Evolutionary conservation across 2,888 invertebrate genomes (phyloP).

Genomic region (Protodeltote pygarga): DNA sequence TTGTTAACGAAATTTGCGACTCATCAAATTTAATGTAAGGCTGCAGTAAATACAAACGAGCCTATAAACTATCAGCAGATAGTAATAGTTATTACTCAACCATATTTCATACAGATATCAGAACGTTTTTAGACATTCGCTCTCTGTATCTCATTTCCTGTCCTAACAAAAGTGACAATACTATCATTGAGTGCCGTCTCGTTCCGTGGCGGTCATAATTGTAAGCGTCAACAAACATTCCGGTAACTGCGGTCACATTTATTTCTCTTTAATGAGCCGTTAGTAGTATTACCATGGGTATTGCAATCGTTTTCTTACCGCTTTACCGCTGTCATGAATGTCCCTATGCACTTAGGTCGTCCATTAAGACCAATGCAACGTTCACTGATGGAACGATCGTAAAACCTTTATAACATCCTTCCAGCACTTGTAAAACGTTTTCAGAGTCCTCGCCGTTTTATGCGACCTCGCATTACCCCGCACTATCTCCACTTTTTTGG

Average conservation of each 20-base stretch:
- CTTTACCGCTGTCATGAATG: slow-evolving; percentile 81
- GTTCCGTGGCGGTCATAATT: slow-evolving; percentile 28
- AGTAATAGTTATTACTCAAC: slow-evolving; percentile 10
- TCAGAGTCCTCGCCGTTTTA: slow-evolving; percentile 79
- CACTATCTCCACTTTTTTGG: slow-evolving; percentile 66
- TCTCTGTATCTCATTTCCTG: slow-evolving; percentile 23
- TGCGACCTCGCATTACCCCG: slow-evolving; percentile 74
- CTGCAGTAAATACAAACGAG: slow-evolving; percentile 16
- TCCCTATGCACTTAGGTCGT: slow-evolving; percentile 85
- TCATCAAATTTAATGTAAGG: slow-evolving; percentile 61
- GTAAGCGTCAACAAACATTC: slow-evolving; percentile 43
- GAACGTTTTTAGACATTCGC: slow-evolving; percentile 11
- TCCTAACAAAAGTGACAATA: slow-evolving; percentile 26
- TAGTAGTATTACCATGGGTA: slow-evolving; percentile 61
- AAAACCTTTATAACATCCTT: slow-evolving; percentile 87
- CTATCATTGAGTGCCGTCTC: slow-evolving; percentile 13
- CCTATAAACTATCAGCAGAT: slow-evolving; percentile 1
- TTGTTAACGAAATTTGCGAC: slow-evolving; percentile 56
- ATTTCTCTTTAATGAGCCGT: slow-evolving; percentile 64
- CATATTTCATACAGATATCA: slow-evolving; percentile 12
- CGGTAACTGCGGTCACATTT: slow-evolving; percentile 43
- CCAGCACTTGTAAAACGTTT: slow-evolving; percentile 86
- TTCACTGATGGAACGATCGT: slow-evolving; percentile 83
- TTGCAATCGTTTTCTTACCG: slow-evolving; percentile 65
- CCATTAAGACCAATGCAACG: slow-evolving; percentile 84